phyloP scores from a whole-genome alignment of 2,113 vertebrate species.

The Odobenus rosmarus region DNA sequence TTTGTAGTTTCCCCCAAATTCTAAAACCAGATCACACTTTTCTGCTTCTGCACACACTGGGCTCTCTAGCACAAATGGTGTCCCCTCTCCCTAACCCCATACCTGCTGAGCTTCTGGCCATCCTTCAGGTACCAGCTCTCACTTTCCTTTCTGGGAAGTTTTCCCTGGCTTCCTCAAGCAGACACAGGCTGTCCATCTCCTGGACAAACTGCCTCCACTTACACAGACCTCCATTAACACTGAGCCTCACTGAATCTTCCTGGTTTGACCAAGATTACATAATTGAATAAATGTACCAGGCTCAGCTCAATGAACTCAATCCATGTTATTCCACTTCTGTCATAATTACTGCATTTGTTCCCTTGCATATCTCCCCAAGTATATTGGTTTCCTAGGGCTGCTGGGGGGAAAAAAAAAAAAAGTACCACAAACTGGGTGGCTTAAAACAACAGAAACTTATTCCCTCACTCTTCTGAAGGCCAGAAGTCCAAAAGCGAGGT shows the following conservation, averaged over 20 bases:
- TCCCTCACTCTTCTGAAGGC: neutral
- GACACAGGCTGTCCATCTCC: neutral
- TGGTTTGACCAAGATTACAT: constrained; percentile 9
- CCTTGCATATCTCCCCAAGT: neutral
- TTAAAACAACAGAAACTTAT: neutral
- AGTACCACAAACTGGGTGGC: neutral
- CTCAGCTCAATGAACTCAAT: neutral
- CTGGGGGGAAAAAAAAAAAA: neutral
- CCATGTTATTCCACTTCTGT: neutral
- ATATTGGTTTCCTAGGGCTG: neutral
- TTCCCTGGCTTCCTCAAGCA: neutral
- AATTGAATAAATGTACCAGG: neutral
- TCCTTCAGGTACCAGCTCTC: neutral
- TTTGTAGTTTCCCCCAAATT: neutral
- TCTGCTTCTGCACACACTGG: neutral
- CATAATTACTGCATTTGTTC: neutral
- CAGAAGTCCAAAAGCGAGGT: neutral
- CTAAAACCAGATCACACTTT: neutral
- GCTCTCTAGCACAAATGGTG: neutral
- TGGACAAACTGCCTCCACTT: neutral
- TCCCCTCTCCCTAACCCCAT: neutral
- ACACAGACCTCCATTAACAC: neutral
- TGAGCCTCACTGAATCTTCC: neutral
- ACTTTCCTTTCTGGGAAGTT: neutral
- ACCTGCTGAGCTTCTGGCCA: neutral